phyloP scores from a whole-genome alignment of 2,888 invertebrate genomes.

The Andrena minutula region DNA sequence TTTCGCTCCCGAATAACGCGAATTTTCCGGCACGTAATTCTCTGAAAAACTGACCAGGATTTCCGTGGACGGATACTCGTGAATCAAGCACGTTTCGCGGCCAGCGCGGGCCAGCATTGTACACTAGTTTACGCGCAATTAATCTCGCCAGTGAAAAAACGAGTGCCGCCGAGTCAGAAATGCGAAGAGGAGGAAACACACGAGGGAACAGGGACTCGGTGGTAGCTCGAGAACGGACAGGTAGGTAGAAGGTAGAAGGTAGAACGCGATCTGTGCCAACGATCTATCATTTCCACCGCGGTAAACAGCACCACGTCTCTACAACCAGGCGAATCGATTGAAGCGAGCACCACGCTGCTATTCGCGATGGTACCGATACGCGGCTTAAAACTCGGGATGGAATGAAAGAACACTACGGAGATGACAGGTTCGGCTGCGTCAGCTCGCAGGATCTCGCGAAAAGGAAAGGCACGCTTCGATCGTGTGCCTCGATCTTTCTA shows the following conservation, averaged over 20 bases:
- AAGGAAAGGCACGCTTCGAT: not conserved
- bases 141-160: not conserved
- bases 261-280: slow-evolving; percentile 33
- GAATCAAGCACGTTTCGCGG: slow-evolving; percentile 5
- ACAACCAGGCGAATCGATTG: slow-evolving; percentile 44
- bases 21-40: not conserved
- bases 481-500: not conserved
- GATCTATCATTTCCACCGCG: slow-evolving; percentile 8
- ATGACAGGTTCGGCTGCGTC: slow-evolving; percentile 14
- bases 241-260: too few species aligned
- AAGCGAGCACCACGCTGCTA: slow-evolving; percentile 19
- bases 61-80: not conserved
- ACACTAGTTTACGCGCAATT: slow-evolving; percentile 4
- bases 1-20: not conserved
- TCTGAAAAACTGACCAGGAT: not conserved
- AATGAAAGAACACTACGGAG: not conserved
- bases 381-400: not conserved
- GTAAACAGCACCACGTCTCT: slow-evolving; percentile 23
- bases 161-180: not conserved
- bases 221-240: slow-evolving; percentile 3
- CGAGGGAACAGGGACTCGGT: not conserved
- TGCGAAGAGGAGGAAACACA: not conserved
- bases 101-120: not conserved
- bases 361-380: slow-evolving; percentile 31
- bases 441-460: not conserved